Evolutionary conservation across 2,113 vertebrate species (phyloP).

Genomic region (Malurus elegans): DNA sequence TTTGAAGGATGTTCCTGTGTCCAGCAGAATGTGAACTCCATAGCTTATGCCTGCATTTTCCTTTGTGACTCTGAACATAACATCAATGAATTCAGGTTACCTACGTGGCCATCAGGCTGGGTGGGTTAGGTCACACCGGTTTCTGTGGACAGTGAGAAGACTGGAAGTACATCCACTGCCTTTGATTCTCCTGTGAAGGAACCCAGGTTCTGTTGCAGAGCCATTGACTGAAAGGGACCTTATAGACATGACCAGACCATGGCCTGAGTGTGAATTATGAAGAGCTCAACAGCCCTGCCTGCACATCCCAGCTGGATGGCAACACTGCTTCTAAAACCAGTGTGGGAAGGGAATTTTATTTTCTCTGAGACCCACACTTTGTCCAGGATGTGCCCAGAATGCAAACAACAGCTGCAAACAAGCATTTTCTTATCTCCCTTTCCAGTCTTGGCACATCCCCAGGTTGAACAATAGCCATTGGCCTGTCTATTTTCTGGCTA

Average conservation of each 20-base stretch:
- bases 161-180: background rate
- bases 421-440: background rate
- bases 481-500: background rate
- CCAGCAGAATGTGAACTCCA: background rate
- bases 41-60: background rate
- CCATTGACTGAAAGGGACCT: background rate
- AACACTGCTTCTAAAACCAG: background rate
- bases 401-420: constrained; percentile 41
- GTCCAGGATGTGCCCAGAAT: background rate
- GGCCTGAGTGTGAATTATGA: background rate
- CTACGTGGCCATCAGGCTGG: background rate
- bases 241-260: rapidly evolving
- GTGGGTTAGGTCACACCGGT: background rate
- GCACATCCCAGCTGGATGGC: rapidly evolving
- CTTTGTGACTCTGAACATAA: background rate
- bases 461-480: constrained; percentile 29
- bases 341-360: background rate
- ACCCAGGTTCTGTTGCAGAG: background rate
- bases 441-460: background rate
- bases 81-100: background rate
- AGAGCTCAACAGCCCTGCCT: background rate
- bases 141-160: background rate
- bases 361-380: background rate
- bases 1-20: background rate
- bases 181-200: background rate